Base-by-base conservation (phyloP, 2,113 vertebrate genomes). In the Vimba vimba region DNA sequence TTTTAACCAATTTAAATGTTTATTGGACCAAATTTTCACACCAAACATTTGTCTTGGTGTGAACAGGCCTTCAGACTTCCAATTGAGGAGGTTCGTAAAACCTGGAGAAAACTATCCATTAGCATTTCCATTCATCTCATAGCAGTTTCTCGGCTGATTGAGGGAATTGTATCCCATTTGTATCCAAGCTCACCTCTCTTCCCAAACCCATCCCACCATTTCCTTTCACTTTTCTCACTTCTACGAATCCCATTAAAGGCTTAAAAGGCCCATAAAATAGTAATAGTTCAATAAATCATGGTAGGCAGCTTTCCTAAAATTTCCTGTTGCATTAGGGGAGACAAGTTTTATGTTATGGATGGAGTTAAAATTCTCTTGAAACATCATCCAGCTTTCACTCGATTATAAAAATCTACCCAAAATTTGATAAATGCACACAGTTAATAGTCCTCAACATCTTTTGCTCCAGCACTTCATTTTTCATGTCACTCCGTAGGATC, bases 371-470 rank as follows among this genome's bases (percentile, higher is more conserved):
- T 71, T 11, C 68, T 39, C 33, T 43, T 23, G 36, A 71, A 71
- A 71, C 36, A n/a, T 69, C 33, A 36, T n/a, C 33, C 21, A 12
- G 36, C 19, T 39, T 43, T 71, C 68, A 71, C 68, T 23, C 33
- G 9, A 39, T 23, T 39, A 23, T 30, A 30, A 6, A 69, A 69
- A 4, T 4, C 19, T 19, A 3, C 89, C 87, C 86, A 89, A 93
- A 90, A 73, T 62, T 27, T 7, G 84, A 86, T 80, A 47, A 82
- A 64, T 69, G 23, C 77, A 59, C 21, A 12, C 27, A 45, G 39
- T 43, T 90, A 83, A 87, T 90, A 79, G 74, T 79, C 83, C 15
- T 78, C 33, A 77, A 90, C 75, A 88, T 89, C 86, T 86, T 79
- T 89, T 83, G 55, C 45, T 43, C 33, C 13, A 52, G 79, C 45